Conservation (phyloP, 2,888 invertebrate genomes). For the Stictocephala bisonia region DNA sequence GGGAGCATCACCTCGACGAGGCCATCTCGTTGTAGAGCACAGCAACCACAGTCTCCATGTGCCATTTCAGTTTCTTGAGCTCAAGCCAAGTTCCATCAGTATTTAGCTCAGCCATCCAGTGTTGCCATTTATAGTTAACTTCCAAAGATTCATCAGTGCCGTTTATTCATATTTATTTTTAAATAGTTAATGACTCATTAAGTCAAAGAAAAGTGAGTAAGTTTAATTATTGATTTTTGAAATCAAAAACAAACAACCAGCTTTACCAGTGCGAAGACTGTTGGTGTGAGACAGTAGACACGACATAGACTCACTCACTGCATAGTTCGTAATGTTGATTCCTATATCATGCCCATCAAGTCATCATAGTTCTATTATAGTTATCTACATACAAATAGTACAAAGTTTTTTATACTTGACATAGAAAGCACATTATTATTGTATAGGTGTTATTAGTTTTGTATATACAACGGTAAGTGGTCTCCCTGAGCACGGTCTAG, state of each 20-base stretch:
- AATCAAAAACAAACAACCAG: too few relatives aligned
- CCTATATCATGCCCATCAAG: slow-evolving; percentile 35
- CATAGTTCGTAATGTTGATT: slow-evolving; percentile 11
- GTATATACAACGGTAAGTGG: too few relatives aligned
- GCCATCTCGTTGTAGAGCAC: slow-evolving; percentile 89
- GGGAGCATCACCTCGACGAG: slow-evolving; percentile 86
- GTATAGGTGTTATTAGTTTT: too few relatives aligned
- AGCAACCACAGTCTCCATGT: slow-evolving; percentile 79
- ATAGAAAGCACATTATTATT: too few relatives aligned
- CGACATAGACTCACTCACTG: too few relatives aligned
- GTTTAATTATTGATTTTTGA: too few relatives aligned
- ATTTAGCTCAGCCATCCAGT: slow-evolving; percentile 41
- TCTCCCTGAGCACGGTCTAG: too few relatives aligned
- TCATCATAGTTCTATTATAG: slow-evolving; percentile 38
- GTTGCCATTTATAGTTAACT: background rate
- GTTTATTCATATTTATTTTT: too few relatives aligned
- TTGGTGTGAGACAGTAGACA: too few relatives aligned
- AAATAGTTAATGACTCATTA: too few relatives aligned
- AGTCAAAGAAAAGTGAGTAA: too few relatives aligned
- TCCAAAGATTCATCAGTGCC: slow-evolving; percentile 24
- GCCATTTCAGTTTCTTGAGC: slow-evolving; percentile 85
- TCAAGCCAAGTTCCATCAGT: slow-evolving; percentile 66
- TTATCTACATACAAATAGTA: slow-evolving; percentile 23
- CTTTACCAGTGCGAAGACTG: too few relatives aligned
- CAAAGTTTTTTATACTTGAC: slow-evolving; percentile 39